Evolutionary conservation across 2,888 invertebrate genomes (phyloP).

Genomic region (Nomada hirtipes): DNA sequence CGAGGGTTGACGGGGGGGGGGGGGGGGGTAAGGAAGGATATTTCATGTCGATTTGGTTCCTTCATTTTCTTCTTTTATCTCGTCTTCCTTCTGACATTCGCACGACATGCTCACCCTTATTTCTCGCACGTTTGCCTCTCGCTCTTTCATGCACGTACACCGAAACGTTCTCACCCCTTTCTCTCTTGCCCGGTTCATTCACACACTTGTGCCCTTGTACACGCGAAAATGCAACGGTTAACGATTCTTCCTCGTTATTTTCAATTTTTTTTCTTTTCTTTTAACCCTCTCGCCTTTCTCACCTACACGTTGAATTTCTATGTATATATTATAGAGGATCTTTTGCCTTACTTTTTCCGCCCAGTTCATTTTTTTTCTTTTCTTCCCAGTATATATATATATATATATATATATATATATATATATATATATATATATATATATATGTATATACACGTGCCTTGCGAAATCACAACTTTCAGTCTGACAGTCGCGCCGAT

Average conservation of each 20-base stretch:
- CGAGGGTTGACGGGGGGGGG: neutral
- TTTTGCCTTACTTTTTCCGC: constrained; percentile 15
- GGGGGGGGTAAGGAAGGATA: constrained; percentile 36
- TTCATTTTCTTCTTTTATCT: neutral
- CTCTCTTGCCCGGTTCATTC: constrained; percentile 8
- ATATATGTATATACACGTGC: constrained; percentile 63
- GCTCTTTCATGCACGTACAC: constrained; percentile 8
- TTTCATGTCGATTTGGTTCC: constrained; percentile 50
- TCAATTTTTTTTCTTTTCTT: neutral
- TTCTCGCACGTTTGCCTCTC: constrained; percentile 13
- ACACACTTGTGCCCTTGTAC: constrained; percentile 10
- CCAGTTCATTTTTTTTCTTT: constrained; percentile 8
- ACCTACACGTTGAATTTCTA: constrained; percentile 54
- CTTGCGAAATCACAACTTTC: constrained; percentile 77
- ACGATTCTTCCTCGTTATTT: constrained; percentile 41
- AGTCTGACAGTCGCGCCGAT: constrained; percentile 75
- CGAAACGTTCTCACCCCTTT: neutral
- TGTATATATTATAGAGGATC: constrained; percentile 38
- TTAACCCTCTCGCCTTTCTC: constrained; percentile 26
- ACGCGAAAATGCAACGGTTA: constrained; percentile 68
- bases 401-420: constrained; percentile 51
- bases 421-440: constrained; percentile 55
- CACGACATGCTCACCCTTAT: constrained; percentile 16
- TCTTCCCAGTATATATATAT: constrained; percentile 11
- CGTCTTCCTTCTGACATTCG: neutral